Percentiles rank a stretch among this genome's conserved stretches.
Conservation (phyloP, 2,888 invertebrate species). For the Drosophila vallismaia region DNA sequence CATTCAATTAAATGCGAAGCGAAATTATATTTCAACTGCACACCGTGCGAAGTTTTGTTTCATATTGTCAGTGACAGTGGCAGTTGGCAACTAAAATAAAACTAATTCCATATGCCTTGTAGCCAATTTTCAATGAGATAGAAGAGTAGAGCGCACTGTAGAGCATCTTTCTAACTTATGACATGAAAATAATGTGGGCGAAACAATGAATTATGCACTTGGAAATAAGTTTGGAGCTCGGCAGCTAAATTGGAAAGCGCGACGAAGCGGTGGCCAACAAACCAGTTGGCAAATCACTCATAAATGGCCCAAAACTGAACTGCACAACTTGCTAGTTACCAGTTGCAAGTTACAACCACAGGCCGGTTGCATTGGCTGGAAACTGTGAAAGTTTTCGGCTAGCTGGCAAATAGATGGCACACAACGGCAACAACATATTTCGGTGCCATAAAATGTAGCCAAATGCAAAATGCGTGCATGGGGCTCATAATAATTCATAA, state of each 20-base stretch:
- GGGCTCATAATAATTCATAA: constrained; percentile 78
- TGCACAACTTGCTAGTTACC: constrained; percentile 1
- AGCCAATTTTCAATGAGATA: constrained; percentile 53
- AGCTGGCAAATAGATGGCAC: constrained; percentile 71
- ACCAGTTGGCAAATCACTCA: constrained; percentile 70
- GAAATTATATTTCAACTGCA: constrained; percentile 54
- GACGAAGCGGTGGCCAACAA: constrained; percentile 46
- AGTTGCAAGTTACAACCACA: constrained; percentile 5
- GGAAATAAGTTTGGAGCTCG: constrained; percentile 69
- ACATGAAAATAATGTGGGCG: constrained; percentile 78
- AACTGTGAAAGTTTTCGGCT: constrained; percentile 55
- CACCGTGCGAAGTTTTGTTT: constrained; percentile 43
- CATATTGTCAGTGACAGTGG: constrained; percentile 58
- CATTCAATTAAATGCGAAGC: constrained; percentile 64
- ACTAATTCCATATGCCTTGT: constrained; percentile 76
- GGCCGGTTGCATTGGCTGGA: constrained; percentile 9
- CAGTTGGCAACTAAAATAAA: constrained; percentile 56
- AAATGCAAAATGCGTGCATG: constrained; percentile 72
- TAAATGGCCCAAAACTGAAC: constrained; percentile 64
- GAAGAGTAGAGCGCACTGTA: neutral
- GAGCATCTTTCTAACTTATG: constrained; percentile 61
- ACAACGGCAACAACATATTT: constrained; percentile 69
- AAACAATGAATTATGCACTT: constrained; percentile 80
- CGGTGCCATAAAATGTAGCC: constrained; percentile 75
- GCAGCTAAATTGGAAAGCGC: constrained; percentile 63